phyloP scores from a whole-genome alignment of 1,140 invertebrate species.

The Cyclargus thomasi region DNA sequence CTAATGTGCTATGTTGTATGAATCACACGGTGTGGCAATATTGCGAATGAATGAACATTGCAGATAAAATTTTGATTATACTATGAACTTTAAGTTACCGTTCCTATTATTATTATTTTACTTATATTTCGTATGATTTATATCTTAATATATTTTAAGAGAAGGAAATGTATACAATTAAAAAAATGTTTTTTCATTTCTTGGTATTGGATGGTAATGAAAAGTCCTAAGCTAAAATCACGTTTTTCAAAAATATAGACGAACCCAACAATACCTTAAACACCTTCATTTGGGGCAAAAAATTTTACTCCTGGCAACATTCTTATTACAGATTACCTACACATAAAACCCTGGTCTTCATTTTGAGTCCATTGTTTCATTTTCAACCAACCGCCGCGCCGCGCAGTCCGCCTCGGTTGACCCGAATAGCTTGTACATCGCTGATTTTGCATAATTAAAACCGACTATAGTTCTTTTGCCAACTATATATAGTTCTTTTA shows the following conservation, averaged over 20 bases:
- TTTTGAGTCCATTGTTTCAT: slow-evolving; percentile 54
- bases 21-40: slow-evolving; percentile 11
- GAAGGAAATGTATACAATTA: too few species aligned
- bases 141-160: too few species aligned
- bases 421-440: slow-evolving; percentile 48
- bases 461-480: slow-evolving; percentile 39
- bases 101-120: too few species aligned
- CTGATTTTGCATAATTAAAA: slow-evolving; percentile 67
- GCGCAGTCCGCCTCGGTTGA: slow-evolving; percentile 37
- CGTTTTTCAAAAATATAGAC: too few species aligned
- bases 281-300: background rate
- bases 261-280: background rate
- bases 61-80: background rate
- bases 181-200: too few species aligned
- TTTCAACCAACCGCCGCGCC: slow-evolving; percentile 34
- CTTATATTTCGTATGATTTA: too few species aligned
- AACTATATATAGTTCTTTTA: slow-evolving; percentile 17
- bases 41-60: slow-evolving; percentile 3
- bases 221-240: too few species aligned
- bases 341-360: slow-evolving; percentile 37
- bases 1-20: slow-evolving; percentile 20
- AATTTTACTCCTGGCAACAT: slow-evolving; percentile 3
- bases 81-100: background rate
- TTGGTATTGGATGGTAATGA: too few species aligned
- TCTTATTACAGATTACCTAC: slow-evolving; percentile 11